A percentile compares a stretch with the other conserved stretches of the same genome.
phyloP scores from a whole-genome alignment of 92 coral and sea anemone genomes.

The Metridium senile region DNA sequence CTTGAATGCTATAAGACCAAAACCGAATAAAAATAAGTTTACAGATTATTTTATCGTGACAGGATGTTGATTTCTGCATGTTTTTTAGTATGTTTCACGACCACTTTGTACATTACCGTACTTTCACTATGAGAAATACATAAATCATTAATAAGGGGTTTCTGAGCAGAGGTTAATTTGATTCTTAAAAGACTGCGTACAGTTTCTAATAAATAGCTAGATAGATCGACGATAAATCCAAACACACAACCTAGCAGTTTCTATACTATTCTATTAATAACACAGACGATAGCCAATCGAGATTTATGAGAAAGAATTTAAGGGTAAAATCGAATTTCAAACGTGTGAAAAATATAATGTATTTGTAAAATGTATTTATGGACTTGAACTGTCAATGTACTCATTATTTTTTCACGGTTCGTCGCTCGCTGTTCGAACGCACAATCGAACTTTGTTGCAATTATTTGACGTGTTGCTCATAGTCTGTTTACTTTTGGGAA shows the following conservation, averaged over 20 bases:
- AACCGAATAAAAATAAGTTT: background rate
- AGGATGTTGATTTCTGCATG: background rate
- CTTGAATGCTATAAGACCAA: background rate
- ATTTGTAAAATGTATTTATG: slow-evolving; percentile 11
- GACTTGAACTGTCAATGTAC: background rate
- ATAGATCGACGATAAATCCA: background rate
- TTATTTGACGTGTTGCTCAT: background rate
- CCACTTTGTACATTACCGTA: background rate
- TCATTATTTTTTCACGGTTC: slow-evolving; percentile 14
- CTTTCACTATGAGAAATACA: background rate
- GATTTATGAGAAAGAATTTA: background rate
- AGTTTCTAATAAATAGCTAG: background rate
- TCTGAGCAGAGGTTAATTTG: slow-evolving; percentile 4
- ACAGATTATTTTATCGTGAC: background rate
- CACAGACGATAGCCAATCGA: background rate
- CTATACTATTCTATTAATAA: background rate
- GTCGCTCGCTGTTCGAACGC: background rate
- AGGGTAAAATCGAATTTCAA: background rate
- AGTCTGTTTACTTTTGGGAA: slow-evolving; percentile 1
- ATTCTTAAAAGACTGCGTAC: background rate
- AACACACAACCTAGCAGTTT: background rate
- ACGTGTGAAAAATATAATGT: slow-evolving; percentile 6
- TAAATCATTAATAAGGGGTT: slow-evolving; percentile 1
- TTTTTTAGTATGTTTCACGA: background rate
- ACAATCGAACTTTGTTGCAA: background rate